These are phyloP conservation scores for Percopsis transmontana DNA, from an alignment of 2,113 vertebrate species.

Conservation along the genomic window DNA sequence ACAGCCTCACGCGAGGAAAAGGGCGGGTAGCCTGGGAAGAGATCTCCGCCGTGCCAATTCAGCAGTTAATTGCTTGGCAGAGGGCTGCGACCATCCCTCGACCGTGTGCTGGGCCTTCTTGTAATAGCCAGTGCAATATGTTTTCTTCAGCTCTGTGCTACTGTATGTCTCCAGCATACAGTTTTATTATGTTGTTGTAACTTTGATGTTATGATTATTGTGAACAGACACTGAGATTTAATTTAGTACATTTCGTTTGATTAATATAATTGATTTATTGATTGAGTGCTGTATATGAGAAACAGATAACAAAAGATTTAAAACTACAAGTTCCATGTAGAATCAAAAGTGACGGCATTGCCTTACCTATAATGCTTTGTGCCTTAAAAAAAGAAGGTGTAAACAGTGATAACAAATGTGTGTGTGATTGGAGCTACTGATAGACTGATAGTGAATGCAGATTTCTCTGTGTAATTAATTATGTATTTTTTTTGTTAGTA, in stretches of 20 bases:
- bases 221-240: neutral
- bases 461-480: too few species aligned
- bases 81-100: constrained; percentile 48
- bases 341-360: too few species aligned
- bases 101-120: constrained; percentile 46
- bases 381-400: too few species aligned
- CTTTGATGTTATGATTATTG: neutral
- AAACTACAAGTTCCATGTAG: too few species aligned
- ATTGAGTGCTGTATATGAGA: neutral
- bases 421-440: too few species aligned
- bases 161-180: neutral
- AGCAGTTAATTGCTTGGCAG: constrained; percentile 73
- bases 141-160: constrained; percentile 49
- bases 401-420: too few species aligned
- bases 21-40: constrained; percentile 68
- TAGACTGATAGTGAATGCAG: too few species aligned
- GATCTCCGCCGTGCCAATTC: constrained; percentile 67
- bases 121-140: constrained; percentile 52
- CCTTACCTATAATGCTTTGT: too few species aligned
- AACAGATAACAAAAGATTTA: constrained; percentile 9
- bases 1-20: constrained; percentile 71
- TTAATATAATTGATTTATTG: neutral
- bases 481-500: too few species aligned
- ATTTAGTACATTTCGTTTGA: neutral
- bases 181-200: constrained; percentile 20